Evolutionary conservation across 1,140 invertebrate species (phyloP), one percentile per base, ranked within the genome.

Genomic region (Aporrectodea caliginosa): DNA sequence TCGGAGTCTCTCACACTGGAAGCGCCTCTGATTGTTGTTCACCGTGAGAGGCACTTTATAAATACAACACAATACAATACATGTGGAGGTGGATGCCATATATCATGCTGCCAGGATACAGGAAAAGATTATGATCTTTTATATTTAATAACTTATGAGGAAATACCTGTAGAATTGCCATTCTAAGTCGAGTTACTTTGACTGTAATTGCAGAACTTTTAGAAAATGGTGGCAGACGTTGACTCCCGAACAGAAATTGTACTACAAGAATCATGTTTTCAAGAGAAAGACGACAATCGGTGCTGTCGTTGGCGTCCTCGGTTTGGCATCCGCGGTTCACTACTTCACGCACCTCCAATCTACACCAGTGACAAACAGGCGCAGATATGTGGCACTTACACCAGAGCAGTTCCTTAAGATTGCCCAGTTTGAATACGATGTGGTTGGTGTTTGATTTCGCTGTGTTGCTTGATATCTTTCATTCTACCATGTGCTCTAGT

Each of bases 361-460:
- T 35, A 87, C 90, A 72, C 90, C 91, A 16, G 82, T 92, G 68
- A 91, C 90, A 0, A 86, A 88, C 30, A 85, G 90, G 77, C 84
- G 84, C 76, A 84, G 90, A 74, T 91, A 92, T 80, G 89, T 91
- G 71, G 84, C 89, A 1, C 88, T 92, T 75, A 89, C 86, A 29
- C 78, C 86, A 79, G 83, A 90, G 16, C 90, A 91, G 81, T 86
- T 90, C 73, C 82, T 84, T 58, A 81, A 87, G 73, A 83, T 91
- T n/a, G 85, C 88, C 31, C 80, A 86, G 14, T 84, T 84, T 58
- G 84, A 89, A 82, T 85, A 86, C n/a, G 80, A 88, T 77, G 35
- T 82, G 75, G 88, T 89, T 82, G 81, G 83, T 79, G 30, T 32
- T 77, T 69, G 32, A 32, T 80, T 79, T 75, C 34, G 32, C 29